These are phyloP conservation scores for Strix uralensis DNA, from an alignment of 2,113 vertebrate genomes.

Conservation along the genomic window DNA sequence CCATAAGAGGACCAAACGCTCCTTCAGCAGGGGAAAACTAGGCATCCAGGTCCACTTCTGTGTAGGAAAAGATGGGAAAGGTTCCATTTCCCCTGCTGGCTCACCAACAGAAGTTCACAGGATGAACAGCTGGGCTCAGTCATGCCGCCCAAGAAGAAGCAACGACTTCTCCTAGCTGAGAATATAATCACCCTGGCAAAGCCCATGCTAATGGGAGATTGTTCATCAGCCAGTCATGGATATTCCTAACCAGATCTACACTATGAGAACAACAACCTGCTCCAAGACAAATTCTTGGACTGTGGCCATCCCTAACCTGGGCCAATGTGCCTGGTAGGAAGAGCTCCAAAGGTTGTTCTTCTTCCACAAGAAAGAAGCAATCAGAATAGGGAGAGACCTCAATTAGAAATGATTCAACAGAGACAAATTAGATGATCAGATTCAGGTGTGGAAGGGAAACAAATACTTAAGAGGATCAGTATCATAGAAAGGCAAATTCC, in stretches of 20 bases:
- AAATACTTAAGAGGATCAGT: not conserved
- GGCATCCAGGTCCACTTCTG: not conserved
- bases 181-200: not conserved
- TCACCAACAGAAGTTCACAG: not conserved
- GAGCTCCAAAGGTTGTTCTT: not conserved
- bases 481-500: not conserved
- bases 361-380: conserved; percentile 9
- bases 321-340: not conserved
- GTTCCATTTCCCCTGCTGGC: not conserved
- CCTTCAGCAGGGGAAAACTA: not conserved
- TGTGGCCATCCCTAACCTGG: not conserved
- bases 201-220: not conserved
- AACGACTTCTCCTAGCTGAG: not conserved
- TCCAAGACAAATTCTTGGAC: not conserved
- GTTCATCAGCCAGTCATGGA: not conserved
- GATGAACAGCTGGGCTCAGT: not conserved
- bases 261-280: not conserved
- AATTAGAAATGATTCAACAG: not conserved
- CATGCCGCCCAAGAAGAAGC: not conserved
- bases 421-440: not conserved
- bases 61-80: not conserved
- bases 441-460: not conserved
- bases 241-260: not conserved
- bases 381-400: not conserved
- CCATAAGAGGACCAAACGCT: not conserved